phyloP scores from a whole-genome alignment of 2,797 vertebrate species.

The Acrossocheilus wenchowensis region DNA sequence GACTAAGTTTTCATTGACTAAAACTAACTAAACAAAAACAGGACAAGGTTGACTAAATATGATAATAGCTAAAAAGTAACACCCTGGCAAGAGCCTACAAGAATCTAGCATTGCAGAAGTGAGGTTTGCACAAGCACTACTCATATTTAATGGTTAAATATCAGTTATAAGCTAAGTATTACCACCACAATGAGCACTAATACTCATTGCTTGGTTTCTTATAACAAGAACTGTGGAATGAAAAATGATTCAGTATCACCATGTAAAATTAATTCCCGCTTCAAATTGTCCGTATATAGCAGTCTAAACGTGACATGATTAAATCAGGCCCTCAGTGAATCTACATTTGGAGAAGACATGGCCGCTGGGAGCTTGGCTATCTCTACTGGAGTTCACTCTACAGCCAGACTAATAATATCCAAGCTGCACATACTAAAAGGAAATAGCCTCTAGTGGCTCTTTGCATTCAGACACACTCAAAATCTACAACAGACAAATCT shows the following conservation, averaged over 20 bases:
- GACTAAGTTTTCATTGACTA: too few relatives aligned
- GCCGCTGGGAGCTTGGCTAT: not conserved
- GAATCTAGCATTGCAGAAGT: too few relatives aligned
- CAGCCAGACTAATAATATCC: slow-evolving; percentile 18
- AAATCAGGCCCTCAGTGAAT: not conserved
- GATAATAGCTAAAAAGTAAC: too few relatives aligned
- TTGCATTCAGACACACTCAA: slow-evolving; percentile 9
- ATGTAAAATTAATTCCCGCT: not conserved
- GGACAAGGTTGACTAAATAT: too few relatives aligned
- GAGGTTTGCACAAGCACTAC: too few relatives aligned
- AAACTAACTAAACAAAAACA: too few relatives aligned
- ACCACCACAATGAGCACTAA: not conserved
- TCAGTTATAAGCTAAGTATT: not conserved
- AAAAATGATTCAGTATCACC: not conserved
- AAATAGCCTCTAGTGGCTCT: slow-evolving; percentile 21
- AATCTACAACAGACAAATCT: not conserved
- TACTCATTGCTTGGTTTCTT: not conserved
- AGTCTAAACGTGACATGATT: slow-evolving; percentile 10
- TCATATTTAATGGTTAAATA: not conserved
- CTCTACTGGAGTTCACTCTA: slow-evolving; percentile 8
- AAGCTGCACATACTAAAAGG: slow-evolving; percentile 21
- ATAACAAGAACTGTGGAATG: not conserved
- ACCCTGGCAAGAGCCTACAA: too few relatives aligned
- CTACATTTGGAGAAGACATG: slow-evolving; percentile 24
- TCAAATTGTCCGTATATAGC: not conserved